phyloP scores from a whole-genome alignment of 2,113 vertebrate species.

The Tragelaphus buxtoni region DNA sequence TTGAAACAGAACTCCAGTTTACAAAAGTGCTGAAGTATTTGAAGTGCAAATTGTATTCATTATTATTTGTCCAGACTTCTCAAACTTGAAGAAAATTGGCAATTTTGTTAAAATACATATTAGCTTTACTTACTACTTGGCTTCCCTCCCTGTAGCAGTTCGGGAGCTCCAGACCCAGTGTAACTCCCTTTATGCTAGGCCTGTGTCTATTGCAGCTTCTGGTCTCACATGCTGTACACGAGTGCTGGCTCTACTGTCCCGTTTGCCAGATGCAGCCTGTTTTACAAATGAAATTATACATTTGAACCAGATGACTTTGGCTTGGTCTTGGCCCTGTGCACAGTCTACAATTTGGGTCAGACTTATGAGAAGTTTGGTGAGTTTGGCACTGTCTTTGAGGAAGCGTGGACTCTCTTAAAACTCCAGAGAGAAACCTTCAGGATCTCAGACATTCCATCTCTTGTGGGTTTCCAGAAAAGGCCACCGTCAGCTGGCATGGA shows the following conservation, averaged over 20 bases:
- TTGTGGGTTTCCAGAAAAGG: conserved; percentile 65
- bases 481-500: conserved; percentile 59
- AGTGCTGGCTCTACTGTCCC: neutral
- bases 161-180: neutral
- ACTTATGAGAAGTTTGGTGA: conserved; percentile 69
- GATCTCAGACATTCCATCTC: conserved; percentile 71
- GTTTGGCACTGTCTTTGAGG: conserved; percentile 61
- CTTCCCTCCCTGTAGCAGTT: neutral
- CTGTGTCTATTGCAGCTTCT: neutral
- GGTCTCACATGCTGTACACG: neutral
- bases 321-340: conserved; percentile 35
- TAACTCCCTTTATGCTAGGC: neutral
- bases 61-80: neutral
- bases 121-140: neutral
- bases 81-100: neutral
- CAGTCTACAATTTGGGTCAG: conserved; percentile 58
- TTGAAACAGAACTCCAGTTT: conserved; percentile 5
- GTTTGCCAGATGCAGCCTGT: conserved; percentile 2
- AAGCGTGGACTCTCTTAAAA: conserved; percentile 63
- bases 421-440: conserved; percentile 44
- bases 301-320: conserved; percentile 56
- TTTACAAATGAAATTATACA: conserved; percentile 56
- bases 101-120: neutral
- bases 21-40: neutral
- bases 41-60: neutral